A percentile compares a stretch with the other conserved stretches of the same genome.
Evolutionary conservation across 2,113 vertebrate species (phyloP).

Genomic region (Dipodomys spectabilis): DNA sequence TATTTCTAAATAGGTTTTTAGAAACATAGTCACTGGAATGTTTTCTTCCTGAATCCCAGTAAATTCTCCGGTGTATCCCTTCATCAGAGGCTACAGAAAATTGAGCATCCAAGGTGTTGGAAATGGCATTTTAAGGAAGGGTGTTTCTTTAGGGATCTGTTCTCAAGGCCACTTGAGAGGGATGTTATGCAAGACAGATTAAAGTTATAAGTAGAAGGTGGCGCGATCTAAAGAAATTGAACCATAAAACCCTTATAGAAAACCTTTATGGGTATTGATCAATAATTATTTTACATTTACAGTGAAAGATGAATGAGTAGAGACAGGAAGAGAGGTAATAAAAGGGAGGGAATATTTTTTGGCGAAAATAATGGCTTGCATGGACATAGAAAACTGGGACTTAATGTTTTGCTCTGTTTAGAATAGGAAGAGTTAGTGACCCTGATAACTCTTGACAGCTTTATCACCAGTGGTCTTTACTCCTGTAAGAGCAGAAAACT

Average conservation of each 20-base stretch:
- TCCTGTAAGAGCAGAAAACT: background rate
- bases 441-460: background rate
- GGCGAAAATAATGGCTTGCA: background rate
- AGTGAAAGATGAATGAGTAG: background rate
- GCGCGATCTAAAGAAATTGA: background rate
- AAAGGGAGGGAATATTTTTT: background rate
- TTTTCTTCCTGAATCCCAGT: background rate
- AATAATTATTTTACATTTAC: background rate
- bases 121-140: background rate
- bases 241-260: background rate
- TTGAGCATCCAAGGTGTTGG: background rate
- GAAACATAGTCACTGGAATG: background rate
- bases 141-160: background rate
- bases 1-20: conserved; percentile 32
- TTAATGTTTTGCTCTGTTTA: background rate
- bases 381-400: background rate
- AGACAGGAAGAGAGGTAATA: background rate
- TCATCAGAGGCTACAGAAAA: background rate
- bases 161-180: background rate
- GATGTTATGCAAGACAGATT: background rate
- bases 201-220: background rate
- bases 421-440: background rate
- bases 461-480: background rate
- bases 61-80: background rate
- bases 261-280: background rate